These are phyloP conservation scores for Balaeniceps rex DNA, from an alignment of 2,113 vertebrate species.

Conservation along the genomic window DNA sequence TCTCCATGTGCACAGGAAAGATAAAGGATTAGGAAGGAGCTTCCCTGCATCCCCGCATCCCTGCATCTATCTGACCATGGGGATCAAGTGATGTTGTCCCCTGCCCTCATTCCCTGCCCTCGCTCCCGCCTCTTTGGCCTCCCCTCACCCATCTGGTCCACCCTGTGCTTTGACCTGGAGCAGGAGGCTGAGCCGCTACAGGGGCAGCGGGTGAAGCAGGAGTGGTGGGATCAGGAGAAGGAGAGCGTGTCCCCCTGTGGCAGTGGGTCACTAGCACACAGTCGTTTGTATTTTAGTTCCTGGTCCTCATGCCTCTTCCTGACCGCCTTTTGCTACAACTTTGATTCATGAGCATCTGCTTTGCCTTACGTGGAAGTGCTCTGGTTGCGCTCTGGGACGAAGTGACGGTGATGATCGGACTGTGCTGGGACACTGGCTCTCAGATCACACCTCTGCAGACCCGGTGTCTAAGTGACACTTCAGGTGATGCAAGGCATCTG, in stretches of 20 bases:
- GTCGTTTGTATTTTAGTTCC: not conserved
- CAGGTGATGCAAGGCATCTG: not conserved
- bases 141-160: not conserved
- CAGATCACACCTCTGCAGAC: not conserved
- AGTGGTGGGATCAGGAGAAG: not conserved
- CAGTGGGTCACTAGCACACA: not conserved
- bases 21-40: not conserved
- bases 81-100: not conserved
- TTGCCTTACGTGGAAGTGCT: not conserved
- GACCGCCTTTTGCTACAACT: not conserved
- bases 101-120: not conserved
- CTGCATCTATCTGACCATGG: not conserved
- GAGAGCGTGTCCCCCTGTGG: not conserved
- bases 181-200: accelerated
- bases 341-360: not conserved
- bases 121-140: accelerated
- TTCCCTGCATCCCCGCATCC: not conserved
- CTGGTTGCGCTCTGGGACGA: not conserved
- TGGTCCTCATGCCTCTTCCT: not conserved
- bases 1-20: not conserved
- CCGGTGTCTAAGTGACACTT: not conserved
- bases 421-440: not conserved
- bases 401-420: not conserved
- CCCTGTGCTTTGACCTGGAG: not conserved
- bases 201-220: not conserved